A percentile compares a stretch with the other conserved stretches of the same genome.
Conservation (phyloP, 2,797 vertebrate species). For the Danio jaintianensis region DNA sequence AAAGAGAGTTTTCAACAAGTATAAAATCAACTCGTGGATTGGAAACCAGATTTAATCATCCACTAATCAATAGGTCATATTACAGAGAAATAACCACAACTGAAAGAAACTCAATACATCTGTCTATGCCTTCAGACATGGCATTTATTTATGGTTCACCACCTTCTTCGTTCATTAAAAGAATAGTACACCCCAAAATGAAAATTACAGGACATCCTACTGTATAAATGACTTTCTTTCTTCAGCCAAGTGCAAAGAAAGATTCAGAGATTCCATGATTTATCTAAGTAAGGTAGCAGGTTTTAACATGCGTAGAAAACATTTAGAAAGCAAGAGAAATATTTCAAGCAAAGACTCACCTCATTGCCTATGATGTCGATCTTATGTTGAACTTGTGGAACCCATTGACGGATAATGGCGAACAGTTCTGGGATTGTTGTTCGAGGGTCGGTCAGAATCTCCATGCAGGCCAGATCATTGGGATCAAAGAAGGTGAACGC, state of each 20-base stretch:
- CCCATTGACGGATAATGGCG: constrained; percentile 92
- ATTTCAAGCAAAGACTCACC: constrained; percentile 67
- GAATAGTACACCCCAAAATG: neutral
- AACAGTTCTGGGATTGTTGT: constrained; percentile 90
- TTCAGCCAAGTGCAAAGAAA: too few species aligned
- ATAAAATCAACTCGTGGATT: neutral
- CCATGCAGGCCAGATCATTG: constrained; percentile 88
- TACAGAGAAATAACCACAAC: constrained; percentile 4
- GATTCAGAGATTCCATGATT: neutral
- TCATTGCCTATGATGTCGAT: constrained; percentile 91
- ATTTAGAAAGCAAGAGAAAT: neutral
- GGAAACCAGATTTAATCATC: constrained; percentile 21
- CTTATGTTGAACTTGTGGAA: constrained; percentile 93
- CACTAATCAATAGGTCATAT: neutral
- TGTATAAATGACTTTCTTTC: too few species aligned
- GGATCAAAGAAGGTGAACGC: constrained; percentile 94
- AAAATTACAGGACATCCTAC: neutral
- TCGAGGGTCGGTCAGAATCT: constrained; percentile 85
- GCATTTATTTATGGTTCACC: constrained; percentile 4
- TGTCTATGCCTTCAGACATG: constrained; percentile 19
- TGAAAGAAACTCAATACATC: constrained; percentile 38
- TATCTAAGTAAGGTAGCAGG: neutral
- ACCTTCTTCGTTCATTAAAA: neutral
- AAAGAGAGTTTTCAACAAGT: neutral
- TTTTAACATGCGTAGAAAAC: too few species aligned